Conservation (phyloP, 2,888 invertebrate species). For the Steinernema hermaphroditum region DNA sequence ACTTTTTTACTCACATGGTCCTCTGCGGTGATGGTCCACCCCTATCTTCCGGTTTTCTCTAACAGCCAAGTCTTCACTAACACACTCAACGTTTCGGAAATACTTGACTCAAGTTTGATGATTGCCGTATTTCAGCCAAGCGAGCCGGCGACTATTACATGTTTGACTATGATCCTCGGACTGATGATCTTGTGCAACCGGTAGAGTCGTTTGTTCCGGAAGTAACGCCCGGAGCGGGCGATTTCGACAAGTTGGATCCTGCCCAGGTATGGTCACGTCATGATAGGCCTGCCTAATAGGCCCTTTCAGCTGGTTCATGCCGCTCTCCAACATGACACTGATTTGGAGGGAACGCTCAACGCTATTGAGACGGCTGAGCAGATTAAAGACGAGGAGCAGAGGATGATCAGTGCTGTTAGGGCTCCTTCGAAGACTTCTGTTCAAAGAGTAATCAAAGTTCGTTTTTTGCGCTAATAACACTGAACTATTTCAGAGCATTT, state of each 20-base stretch:
- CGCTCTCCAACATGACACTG: slow-evolving; percentile 56
- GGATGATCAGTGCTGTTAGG: slow-evolving; percentile 50
- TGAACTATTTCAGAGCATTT: slow-evolving; percentile 3
- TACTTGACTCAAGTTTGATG: slow-evolving; percentile 2
- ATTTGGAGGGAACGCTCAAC: slow-evolving; percentile 55
- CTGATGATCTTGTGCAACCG: slow-evolving; percentile 56
- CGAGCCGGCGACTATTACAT: slow-evolving; percentile 98
- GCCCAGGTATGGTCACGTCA: slow-evolving; percentile 53
- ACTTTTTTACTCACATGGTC: slow-evolving; percentile 6
- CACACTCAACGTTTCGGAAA: neutral
- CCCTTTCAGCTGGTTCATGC: slow-evolving; percentile 57
- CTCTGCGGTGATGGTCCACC: slow-evolving; percentile 18
- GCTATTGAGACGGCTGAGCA: slow-evolving; percentile 59
- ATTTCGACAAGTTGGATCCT: slow-evolving; percentile 60
- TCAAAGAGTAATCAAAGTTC: slow-evolving; percentile 4
- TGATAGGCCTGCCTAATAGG: neutral
- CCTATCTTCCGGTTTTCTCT: neutral
- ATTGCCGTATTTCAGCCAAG: slow-evolving; percentile 76
- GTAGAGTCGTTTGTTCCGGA: slow-evolving; percentile 63
- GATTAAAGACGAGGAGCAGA: slow-evolving; percentile 52
- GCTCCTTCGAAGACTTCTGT: slow-evolving; percentile 18
- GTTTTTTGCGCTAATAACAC: too few species aligned
- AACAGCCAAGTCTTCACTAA: slow-evolving; percentile 9
- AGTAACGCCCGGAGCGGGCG: slow-evolving; percentile 56
- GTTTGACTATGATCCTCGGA: slow-evolving; percentile 80